phyloP scores from a whole-genome alignment of 1,140 invertebrate genomes.

The Aphelenchoides fujianensis region DNA sequence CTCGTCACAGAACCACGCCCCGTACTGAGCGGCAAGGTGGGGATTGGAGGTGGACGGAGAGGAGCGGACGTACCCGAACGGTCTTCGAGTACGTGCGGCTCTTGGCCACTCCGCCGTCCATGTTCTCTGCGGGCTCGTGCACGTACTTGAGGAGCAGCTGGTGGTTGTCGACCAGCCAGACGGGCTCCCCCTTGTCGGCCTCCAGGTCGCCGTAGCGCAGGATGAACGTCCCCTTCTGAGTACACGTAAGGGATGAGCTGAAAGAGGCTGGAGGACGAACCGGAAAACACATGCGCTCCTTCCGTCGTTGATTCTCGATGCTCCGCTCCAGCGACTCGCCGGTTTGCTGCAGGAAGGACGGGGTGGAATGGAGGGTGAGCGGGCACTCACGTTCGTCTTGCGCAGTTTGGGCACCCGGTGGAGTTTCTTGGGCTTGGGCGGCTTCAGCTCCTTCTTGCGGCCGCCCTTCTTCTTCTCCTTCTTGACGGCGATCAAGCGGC shows the following conservation, averaged over 20 bases:
- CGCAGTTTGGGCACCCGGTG: not conserved
- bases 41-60: too few species aligned
- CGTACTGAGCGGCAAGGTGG: not conserved
- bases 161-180: not conserved
- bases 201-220: not conserved
- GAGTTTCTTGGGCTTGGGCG: not conserved
- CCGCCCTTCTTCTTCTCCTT: not conserved
- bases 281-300: not conserved
- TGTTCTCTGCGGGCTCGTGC: too few species aligned
- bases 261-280: too few species aligned
- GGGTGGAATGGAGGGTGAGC: not conserved
- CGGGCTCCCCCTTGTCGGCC: not conserved
- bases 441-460: not conserved
- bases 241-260: too few species aligned
- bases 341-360: not conserved
- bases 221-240: not conserved
- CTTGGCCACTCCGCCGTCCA: too few species aligned
- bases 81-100: too few species aligned
- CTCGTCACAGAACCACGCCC: not conserved
- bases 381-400: not conserved
- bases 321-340: not conserved
- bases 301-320: not conserved
- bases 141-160: not conserved
- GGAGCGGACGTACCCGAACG: too few species aligned
- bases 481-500: too few species aligned